Base-by-base conservation (phyloP, 2,888 invertebrate genomes). In the Eupithecia exiguata region DNA sequence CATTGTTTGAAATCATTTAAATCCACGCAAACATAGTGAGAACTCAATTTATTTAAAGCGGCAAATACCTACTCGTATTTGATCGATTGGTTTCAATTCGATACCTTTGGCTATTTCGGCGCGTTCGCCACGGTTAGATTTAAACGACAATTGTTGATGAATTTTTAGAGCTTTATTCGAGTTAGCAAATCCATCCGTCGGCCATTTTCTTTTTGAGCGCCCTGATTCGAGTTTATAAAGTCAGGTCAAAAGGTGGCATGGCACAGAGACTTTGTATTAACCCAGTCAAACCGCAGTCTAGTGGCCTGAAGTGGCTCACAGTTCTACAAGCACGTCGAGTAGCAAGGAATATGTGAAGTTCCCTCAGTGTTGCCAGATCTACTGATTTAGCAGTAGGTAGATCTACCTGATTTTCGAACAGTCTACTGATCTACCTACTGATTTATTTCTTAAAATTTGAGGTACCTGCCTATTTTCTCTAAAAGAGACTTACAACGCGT, bases 271-370 rank as follows among this genome's bases (percentile, higher is more conserved):
- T 53, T 53, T 12, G 58, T 12, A 58, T 7, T 53, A 53, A 21
- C 21, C 53, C 25, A 58, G 58, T 43, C 14, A 65, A 65, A 65
- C 62, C 49, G 9, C n/a, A 65, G 46, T 49, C 49, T 36, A 1
- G 70, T 46, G 49, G 70, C 58, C 43, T n/a, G n/a, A 74, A 40
- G 61, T 69, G 40, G 69, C 58, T 61, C 58, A 38, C 58, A 69
- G 68, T 53, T 49, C 58, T 40, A 69, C 68, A 61, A 69, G 68
- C n/a, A 14, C 5, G 69, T 58, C 58, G 40, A 61, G 58, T 61
- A 69, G 53, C 9, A 21, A 4, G 12, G 63, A 65, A 65, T 36
- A 65, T 21, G 35, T 38, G 21, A 65, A 65, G 63, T 65, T 65
- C 58, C 25, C 58, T 25, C 25, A 30, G 30, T 30, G 30, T 30